Evolutionary conservation across 2,113 vertebrate species (phyloP).

Genomic region (Hyperopisus bebe): DNA sequence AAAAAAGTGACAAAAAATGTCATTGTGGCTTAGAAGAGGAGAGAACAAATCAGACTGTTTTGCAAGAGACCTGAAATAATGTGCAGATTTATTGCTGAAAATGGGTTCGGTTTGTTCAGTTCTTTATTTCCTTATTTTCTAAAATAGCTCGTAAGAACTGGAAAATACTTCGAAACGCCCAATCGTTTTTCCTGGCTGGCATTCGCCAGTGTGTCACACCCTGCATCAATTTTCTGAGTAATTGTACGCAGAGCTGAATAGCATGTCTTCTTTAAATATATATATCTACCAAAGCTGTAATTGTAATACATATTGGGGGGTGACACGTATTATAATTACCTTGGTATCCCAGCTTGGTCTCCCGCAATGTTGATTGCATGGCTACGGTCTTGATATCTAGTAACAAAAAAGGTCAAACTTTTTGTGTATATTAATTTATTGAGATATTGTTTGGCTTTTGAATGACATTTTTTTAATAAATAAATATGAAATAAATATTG

Average conservation of each 20-base stretch:
- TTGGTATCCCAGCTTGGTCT: too few relatives aligned
- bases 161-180: neutral
- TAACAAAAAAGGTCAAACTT: neutral
- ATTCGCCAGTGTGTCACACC: neutral
- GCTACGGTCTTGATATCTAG: neutral
- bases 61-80: neutral
- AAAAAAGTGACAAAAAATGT: neutral
- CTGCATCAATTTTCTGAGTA: neutral
- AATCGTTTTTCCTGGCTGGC: neutral
- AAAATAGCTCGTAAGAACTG: neutral
- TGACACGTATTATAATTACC: too few relatives aligned
- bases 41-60: neutral
- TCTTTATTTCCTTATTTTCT: conserved; percentile 5
- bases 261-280: neutral
- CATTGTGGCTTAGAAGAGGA: neutral
- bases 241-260: neutral
- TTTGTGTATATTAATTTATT: neutral
- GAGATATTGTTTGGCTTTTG: neutral
- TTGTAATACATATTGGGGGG: too few relatives aligned
- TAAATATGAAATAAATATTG: neutral
- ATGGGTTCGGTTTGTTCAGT: neutral
- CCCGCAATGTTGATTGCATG: neutral
- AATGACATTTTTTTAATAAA: neutral
- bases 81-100: neutral
- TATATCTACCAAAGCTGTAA: neutral